Evolutionary conservation across 2,797 vertebrate genomes (phyloP).

Genomic region (Propithecus perrieri): DNA sequence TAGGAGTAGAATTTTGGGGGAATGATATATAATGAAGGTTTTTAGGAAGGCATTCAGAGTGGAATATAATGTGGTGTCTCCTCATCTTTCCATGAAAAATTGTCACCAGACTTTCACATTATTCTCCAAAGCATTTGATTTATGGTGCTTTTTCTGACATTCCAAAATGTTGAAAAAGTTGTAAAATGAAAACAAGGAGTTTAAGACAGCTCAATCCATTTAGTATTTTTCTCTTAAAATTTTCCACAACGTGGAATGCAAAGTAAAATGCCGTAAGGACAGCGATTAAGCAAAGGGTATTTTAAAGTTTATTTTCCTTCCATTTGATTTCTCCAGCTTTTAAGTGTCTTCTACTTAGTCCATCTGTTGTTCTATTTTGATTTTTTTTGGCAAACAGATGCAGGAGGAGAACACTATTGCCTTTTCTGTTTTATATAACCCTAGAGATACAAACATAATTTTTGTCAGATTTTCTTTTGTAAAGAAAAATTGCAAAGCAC

Average conservation of each 20-base stretch:
- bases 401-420: slow-evolving; percentile 43
- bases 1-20: background rate
- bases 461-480: slow-evolving; percentile 41
- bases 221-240: slow-evolving; percentile 34
- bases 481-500: slow-evolving; percentile 27
- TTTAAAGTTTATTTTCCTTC: slow-evolving; percentile 58
- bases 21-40: no score
- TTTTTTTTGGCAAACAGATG: slow-evolving; percentile 68
- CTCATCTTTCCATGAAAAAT: background rate
- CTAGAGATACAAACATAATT: slow-evolving; percentile 41
- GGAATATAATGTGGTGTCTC: background rate
- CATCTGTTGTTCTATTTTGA: slow-evolving; percentile 72
- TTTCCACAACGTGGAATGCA: background rate
- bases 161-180: slow-evolving; percentile 2
- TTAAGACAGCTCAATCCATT: background rate
- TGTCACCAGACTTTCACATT: background rate
- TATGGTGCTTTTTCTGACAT: background rate
- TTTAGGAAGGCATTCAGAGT: background rate
- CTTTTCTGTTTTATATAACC: slow-evolving; percentile 68
- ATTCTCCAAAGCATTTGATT: background rate
- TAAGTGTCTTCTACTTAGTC: slow-evolving; percentile 44
- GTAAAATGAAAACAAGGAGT: background rate
- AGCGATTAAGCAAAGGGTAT: slow-evolving; percentile 57
- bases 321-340: slow-evolving; percentile 58
- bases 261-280: background rate